Percentiles rank a stretch among this genome's conserved stretches.
Evolutionary conservation across 1,140 invertebrate species (phyloP).

Genomic region (Drosophila pectinifera): DNA sequence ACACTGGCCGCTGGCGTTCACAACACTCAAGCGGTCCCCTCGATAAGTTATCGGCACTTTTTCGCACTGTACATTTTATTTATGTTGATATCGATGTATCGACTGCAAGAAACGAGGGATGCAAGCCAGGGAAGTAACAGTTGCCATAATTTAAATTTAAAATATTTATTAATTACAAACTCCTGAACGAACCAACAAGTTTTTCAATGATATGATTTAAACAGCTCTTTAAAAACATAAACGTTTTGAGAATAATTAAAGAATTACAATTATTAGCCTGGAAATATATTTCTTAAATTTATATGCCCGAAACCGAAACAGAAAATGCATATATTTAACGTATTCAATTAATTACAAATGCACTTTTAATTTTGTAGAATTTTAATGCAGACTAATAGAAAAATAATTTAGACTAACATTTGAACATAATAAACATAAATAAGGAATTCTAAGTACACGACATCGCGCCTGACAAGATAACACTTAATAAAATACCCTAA

Average conservation of each 20-base stretch:
- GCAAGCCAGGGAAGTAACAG: background rate
- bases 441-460: background rate
- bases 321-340: no score
- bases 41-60: conserved; percentile 6
- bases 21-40: conserved; percentile 21
- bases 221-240: no score
- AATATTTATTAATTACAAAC: no score
- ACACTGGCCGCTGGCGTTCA: conserved; percentile 25
- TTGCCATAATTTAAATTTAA: background rate
- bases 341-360: no score
- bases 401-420: background rate
- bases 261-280: no score
- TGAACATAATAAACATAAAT: conserved; percentile 4
- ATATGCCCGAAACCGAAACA: no score
- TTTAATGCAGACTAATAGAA: background rate
- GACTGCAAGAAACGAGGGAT: background rate
- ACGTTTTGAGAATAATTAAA: no score
- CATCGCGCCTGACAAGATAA: background rate
- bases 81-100: conserved; percentile 2
- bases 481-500: conserved; percentile 21
- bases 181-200: no score
- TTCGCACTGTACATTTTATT: background rate
- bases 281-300: no score
- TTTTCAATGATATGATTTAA: no score
- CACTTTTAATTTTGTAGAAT: background rate